A percentile compares a stretch with the other conserved stretches of the same genome.
phyloP scores from a whole-genome alignment of 2,797 vertebrate genomes.

The Sebastes wilsoni region DNA sequence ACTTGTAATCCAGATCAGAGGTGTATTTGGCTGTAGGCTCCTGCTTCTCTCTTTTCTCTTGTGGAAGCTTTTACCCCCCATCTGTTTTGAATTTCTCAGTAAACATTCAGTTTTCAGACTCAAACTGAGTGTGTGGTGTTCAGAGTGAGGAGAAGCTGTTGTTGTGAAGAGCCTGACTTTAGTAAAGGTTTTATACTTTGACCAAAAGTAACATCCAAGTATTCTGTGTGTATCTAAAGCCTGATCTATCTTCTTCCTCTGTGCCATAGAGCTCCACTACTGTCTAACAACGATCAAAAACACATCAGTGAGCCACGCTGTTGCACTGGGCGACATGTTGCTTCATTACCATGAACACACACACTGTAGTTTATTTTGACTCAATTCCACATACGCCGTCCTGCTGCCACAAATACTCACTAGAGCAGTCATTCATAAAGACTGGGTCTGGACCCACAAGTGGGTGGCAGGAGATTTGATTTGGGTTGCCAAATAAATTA shows the following conservation, averaged over 20 bases:
- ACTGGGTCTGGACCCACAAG: accelerated
- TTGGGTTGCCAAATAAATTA: too few relatives aligned
- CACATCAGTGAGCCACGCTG: too few relatives aligned
- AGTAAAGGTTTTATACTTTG: background rate
- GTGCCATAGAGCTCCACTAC: too few relatives aligned
- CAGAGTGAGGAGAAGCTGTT: background rate
- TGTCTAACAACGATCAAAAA: too few relatives aligned
- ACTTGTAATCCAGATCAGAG: constrained; percentile 26
- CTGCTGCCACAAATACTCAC: background rate
- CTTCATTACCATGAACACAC: too few relatives aligned
- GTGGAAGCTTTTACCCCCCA: constrained; percentile 7
- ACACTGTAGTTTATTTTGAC: too few relatives aligned
- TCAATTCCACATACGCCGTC: background rate
- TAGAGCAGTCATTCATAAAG: background rate
- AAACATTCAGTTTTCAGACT: constrained; percentile 10
- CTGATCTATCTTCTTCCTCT: background rate
- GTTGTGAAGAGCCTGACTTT: background rate
- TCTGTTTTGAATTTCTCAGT: constrained; percentile 44
- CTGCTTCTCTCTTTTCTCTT: background rate
- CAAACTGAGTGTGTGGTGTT: background rate
- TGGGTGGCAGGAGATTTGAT: too few relatives aligned
- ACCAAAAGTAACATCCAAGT: background rate
- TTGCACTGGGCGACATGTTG: too few relatives aligned
- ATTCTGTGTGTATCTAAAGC: background rate
- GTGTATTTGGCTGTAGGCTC: constrained; percentile 35